phyloP scores from a whole-genome alignment of 2,888 invertebrate genomes.

The Cephus pygmeus region DNA sequence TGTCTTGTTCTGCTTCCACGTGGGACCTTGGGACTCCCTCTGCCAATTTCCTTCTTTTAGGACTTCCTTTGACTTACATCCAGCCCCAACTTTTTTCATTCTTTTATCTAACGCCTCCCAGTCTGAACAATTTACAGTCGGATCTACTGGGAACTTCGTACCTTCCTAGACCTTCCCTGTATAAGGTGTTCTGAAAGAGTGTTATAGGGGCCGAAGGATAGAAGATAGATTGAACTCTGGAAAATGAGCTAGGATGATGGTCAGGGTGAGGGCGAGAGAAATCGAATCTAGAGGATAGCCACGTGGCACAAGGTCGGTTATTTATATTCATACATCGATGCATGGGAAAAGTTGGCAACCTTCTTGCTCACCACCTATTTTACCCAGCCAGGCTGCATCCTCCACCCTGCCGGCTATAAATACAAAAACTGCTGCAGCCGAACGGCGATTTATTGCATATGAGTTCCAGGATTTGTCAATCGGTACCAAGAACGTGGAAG shows the following conservation, averaged over 20 bases:
- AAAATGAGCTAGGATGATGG: background rate
- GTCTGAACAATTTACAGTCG: background rate
- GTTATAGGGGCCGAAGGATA: too few species aligned
- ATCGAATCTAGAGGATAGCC: background rate
- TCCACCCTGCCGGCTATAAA: constrained; percentile 44
- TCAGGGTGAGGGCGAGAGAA: background rate
- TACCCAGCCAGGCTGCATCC: constrained; percentile 32
- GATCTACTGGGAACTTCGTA: background rate
- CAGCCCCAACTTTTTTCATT: background rate
- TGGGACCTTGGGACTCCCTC: too few species aligned
- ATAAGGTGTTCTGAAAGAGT: too few species aligned
- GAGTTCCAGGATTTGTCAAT: constrained; percentile 64
- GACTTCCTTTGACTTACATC: too few species aligned
- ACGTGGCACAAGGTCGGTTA: constrained; percentile 30
- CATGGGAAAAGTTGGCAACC: constrained; percentile 50
- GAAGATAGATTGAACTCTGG: too few species aligned
- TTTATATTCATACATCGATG: constrained; percentile 55
- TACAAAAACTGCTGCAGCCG: constrained; percentile 46
- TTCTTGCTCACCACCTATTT: constrained; percentile 31
- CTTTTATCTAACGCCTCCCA: background rate
- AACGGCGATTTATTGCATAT: constrained; percentile 63
- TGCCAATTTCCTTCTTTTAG: too few species aligned
- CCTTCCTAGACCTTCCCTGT: background rate
- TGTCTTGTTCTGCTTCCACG: too few species aligned
- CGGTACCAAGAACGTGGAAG: constrained; percentile 21